Percentiles rank a stretch among this genome's conserved stretches.
phyloP scores from a whole-genome alignment of 2,797 vertebrate species.

The Chanos chanos region DNA sequence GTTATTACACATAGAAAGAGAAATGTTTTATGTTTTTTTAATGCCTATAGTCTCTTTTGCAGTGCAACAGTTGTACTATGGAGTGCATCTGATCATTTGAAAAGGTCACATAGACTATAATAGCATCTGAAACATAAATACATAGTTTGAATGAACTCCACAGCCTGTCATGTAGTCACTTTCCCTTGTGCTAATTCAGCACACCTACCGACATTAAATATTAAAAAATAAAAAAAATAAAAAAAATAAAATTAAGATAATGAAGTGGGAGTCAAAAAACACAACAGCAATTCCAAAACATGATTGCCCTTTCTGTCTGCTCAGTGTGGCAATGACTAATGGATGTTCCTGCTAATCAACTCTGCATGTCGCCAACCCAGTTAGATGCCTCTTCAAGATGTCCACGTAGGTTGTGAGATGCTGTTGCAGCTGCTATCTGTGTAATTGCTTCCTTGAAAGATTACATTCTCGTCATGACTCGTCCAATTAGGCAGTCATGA shows the following conservation, averaged over 20 bases:
- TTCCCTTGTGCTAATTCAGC: too few species aligned
- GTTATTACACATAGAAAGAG: slow-evolving; percentile 12
- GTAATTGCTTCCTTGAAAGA: slow-evolving; percentile 65
- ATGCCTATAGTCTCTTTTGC: too few species aligned
- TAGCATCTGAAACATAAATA: too few species aligned
- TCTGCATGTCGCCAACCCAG: slow-evolving; percentile 29
- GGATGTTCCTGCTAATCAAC: slow-evolving; percentile 38
- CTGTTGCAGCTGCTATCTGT: slow-evolving; percentile 55
- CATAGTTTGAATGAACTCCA: too few species aligned
- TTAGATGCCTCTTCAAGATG: slow-evolving; percentile 27
- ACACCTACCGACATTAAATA: too few species aligned
- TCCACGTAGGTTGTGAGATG: slow-evolving; percentile 39
- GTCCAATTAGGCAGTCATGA: slow-evolving; percentile 42
- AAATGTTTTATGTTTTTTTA: slow-evolving; percentile 26
- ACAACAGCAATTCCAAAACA: slow-evolving; percentile 14
- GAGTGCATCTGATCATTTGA: too few species aligned
- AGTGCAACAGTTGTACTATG: too few species aligned
- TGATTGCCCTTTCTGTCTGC: slow-evolving; percentile 20
- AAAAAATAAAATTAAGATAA: too few species aligned
- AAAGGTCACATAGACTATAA: too few species aligned
- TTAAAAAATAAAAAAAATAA: too few species aligned
- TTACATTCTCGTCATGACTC: slow-evolving; percentile 52
- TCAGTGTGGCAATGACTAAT: slow-evolving; percentile 38
- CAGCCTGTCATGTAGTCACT: too few species aligned
- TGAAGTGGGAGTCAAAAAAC: background rate